Evolutionary conservation across 2,113 vertebrate genomes (phyloP).

Genomic region (rabbit (Oryctolagus cuniculus)): DNA sequence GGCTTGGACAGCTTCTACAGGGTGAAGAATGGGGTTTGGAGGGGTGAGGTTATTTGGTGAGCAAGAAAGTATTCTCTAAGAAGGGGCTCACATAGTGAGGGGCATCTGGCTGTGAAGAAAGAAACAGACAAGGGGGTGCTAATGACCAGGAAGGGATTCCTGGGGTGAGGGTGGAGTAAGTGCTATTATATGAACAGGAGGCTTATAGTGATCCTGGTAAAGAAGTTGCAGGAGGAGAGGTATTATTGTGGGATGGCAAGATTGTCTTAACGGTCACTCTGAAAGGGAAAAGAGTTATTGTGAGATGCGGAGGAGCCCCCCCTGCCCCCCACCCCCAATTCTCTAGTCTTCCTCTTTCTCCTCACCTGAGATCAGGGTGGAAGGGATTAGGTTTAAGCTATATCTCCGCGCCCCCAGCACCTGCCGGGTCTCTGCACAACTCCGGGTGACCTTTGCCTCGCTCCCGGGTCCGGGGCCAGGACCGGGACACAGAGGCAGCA

Average conservation of each 20-base stretch:
- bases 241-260: slow-evolving; percentile 35
- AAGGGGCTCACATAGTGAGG: not conserved
- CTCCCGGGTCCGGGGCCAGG: slow-evolving; percentile 71
- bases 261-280: slow-evolving; percentile 53
- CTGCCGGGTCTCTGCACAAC: slow-evolving; percentile 92
- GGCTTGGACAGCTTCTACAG: not conserved
- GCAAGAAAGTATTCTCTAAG: slow-evolving; percentile 29
- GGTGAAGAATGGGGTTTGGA: slow-evolving; percentile 56
- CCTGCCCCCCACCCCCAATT: slow-evolving; percentile 47
- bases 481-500: slow-evolving; percentile 75
- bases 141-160: slow-evolving; percentile 57
- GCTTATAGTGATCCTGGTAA: slow-evolving; percentile 38
- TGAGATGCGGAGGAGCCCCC: slow-evolving; percentile 54
- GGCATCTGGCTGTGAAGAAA: slow-evolving; percentile 47
- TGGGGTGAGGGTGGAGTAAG: slow-evolving; percentile 44
- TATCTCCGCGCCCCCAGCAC: slow-evolving; percentile 92
- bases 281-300: slow-evolving; percentile 69
- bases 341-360: slow-evolving; percentile 64
- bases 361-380: slow-evolving; percentile 93
- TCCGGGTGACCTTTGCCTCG: slow-evolving; percentile 87
- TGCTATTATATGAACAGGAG: slow-evolving; percentile 43
- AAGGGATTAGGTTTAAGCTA: slow-evolving; percentile 90
- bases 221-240: slow-evolving; percentile 56
- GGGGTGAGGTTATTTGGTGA: slow-evolving; percentile 50
- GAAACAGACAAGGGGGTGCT: not conserved